These are phyloP conservation scores for Syngnathus floridae DNA, from an alignment of 2,113 vertebrate genomes.

Conservation along the genomic window DNA sequence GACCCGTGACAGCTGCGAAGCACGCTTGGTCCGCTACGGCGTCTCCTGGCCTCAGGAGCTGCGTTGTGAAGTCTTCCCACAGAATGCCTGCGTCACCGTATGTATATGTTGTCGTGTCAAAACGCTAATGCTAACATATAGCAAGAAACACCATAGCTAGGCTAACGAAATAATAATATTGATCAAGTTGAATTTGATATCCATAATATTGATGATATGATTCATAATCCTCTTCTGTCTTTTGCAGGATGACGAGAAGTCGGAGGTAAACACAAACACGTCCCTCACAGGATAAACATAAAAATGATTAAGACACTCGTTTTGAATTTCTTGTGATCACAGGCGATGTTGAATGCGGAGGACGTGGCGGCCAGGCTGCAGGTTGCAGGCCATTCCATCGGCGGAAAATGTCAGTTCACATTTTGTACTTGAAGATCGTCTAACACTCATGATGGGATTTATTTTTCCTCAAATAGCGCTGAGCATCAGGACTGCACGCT, in stretches of 20 bases:
- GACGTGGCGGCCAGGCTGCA: constrained; percentile 41
- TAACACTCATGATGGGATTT: background rate
- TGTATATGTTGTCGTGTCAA: constrained; percentile 7
- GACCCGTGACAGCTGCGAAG: constrained; percentile 43
- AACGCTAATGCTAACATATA: background rate
- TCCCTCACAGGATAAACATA: background rate
- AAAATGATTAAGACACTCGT: too few species aligned
- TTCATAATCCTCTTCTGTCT: constrained; percentile 5
- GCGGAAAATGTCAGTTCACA: constrained; percentile 44
- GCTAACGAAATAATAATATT: background rate
- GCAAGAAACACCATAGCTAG: background rate
- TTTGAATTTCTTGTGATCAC: background rate
- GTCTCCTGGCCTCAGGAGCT: constrained; percentile 55
- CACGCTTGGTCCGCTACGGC: constrained; percentile 29
- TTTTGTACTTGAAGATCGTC: background rate
- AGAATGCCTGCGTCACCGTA: constrained; percentile 41
- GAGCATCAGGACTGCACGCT: constrained; percentile 47
- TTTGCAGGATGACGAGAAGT: constrained; percentile 39
- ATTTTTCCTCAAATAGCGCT: constrained; percentile 32
- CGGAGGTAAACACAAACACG: constrained; percentile 30
- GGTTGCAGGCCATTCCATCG: constrained; percentile 38
- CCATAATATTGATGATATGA: too few species aligned
- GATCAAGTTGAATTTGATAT: background rate
- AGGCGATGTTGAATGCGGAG: constrained; percentile 37
- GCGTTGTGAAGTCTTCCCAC: constrained; percentile 56